Evolutionary conservation across 2,113 vertebrate species (phyloP).

Genomic region (Semicossyphus pulcher): DNA sequence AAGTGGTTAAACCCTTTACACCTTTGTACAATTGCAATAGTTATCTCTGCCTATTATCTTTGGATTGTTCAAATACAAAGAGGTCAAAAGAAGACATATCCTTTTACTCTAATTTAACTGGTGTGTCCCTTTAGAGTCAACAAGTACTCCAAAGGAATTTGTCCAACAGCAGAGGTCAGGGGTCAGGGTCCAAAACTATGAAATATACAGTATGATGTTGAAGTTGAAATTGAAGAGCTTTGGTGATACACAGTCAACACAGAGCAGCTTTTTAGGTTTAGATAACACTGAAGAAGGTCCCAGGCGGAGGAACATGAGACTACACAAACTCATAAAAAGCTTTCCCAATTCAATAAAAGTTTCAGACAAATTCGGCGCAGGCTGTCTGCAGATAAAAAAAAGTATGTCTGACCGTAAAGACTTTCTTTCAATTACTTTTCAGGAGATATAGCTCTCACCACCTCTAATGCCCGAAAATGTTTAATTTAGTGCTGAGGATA

Average conservation of each 20-base stretch:
- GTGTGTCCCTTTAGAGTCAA: background rate
- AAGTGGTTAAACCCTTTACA: too few species aligned
- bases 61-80: background rate
- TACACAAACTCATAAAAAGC: slow-evolving; percentile 5
- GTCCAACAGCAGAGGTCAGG: background rate
- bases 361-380: background rate
- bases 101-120: background rate
- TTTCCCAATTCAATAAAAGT: slow-evolving; percentile 1
- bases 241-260: background rate
- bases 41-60: too few species aligned
- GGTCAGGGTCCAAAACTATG: background rate
- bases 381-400: background rate
- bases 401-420: background rate
- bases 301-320: background rate
- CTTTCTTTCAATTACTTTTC: slow-evolving; percentile 28
- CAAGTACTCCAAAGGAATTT: background rate
- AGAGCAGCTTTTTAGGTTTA: background rate
- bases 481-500: background rate
- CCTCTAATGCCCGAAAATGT: background rate
- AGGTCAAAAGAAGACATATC: too few species aligned
- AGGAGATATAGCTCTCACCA: background rate
- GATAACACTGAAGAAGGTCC: background rate
- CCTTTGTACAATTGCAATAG: too few species aligned
- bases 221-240: background rate
- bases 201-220: background rate